phyloP scores from a whole-genome alignment of 2,113 vertebrate genomes.

The Tenebrosternarchus preto region DNA sequence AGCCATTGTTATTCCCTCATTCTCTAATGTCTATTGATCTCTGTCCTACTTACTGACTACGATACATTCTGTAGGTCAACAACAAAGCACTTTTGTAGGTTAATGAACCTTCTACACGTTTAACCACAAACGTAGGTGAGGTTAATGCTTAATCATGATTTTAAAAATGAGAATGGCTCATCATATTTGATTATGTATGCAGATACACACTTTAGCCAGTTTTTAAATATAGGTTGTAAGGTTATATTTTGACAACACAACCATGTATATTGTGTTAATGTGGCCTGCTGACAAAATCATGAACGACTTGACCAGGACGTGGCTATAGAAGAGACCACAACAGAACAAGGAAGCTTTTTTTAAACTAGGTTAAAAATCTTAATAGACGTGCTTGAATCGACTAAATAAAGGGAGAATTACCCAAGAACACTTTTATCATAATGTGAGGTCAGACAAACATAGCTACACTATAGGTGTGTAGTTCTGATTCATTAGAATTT shows the following conservation, averaged over 20 bases:
- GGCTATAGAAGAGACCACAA: conserved; percentile 4
- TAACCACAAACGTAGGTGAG: background rate
- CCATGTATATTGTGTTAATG: conserved; percentile 1
- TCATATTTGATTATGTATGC: background rate
- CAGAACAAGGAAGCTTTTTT: conserved; percentile 14
- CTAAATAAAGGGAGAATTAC: too few relatives aligned
- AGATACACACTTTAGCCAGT: background rate
- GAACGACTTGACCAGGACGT: conserved; percentile 35
- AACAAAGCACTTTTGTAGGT: too few relatives aligned
- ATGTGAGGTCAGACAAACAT: too few relatives aligned
- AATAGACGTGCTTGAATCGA: background rate
- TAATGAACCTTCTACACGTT: too few relatives aligned
- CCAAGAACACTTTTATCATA: too few relatives aligned
- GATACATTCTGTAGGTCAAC: too few relatives aligned
- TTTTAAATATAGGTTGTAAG: background rate
- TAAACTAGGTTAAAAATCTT: conserved; percentile 17
- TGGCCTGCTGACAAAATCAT: conserved; percentile 33
- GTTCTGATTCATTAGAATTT: too few relatives aligned
- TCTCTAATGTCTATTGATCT: too few relatives aligned
- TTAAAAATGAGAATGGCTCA: background rate
- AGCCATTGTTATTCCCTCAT: too few relatives aligned
- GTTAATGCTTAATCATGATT: background rate
- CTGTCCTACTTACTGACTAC: background rate
- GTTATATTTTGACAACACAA: conserved; percentile 5
- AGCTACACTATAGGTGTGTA: too few relatives aligned